Percentiles rank a stretch among this genome's conserved stretches.
Evolutionary conservation across 2,113 vertebrate species (phyloP).

Genomic region (Lota lota): DNA sequence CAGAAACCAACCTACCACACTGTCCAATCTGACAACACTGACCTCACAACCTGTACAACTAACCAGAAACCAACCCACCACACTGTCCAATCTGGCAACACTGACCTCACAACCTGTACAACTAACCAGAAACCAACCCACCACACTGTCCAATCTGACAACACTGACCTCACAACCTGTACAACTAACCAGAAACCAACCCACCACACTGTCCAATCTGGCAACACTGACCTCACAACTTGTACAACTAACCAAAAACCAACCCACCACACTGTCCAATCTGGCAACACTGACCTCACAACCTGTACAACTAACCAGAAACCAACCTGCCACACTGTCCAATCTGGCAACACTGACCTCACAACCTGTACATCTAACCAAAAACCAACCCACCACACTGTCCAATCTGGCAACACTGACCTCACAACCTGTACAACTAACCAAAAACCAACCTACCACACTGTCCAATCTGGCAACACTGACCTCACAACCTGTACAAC

Average conservation of each 20-base stretch:
- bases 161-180: not conserved
- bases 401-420: too few species aligned
- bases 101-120: not conserved
- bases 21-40: too few species aligned
- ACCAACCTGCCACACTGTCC: not conserved
- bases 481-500: slow-evolving; percentile 4
- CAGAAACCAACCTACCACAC: slow-evolving; percentile 2
- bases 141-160: not conserved
- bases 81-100: not conserved
- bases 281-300: too few species aligned
- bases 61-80: not conserved
- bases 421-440: slow-evolving; percentile 9
- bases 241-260: slow-evolving; percentile 14
- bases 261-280: not conserved
- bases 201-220: not conserved
- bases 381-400: not conserved
- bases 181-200: slow-evolving; percentile 12
- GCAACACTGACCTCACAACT: too few species aligned
- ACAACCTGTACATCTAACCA: slow-evolving; percentile 13
- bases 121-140: slow-evolving; percentile 6
- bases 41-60: slow-evolving; percentile 17
- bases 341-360: too few species aligned
- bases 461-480: not conserved
- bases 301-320: slow-evolving; percentile 15
- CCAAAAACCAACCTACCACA: slow-evolving; percentile 1